A percentile compares a stretch with the other conserved stretches of the same genome.
Conservation (phyloP, 2,797 vertebrate species). For the Chrysocyon brachyurus region DNA sequence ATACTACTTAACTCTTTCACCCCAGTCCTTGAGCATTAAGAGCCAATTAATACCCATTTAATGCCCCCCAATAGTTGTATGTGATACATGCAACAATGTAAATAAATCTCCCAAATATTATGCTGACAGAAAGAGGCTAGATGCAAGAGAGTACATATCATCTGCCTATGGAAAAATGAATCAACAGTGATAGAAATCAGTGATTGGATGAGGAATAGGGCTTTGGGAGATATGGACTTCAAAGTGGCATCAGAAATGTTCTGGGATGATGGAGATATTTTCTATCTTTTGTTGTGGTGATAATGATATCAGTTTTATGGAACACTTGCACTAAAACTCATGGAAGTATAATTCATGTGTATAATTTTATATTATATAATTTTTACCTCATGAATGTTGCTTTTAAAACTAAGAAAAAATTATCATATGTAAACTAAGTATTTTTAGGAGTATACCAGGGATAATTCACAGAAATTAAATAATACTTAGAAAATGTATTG, state of each 20-base stretch:
- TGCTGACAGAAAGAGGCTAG: background rate
- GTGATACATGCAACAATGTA: background rate
- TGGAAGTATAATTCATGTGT: background rate
- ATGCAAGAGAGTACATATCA: background rate
- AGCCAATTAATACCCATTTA: background rate
- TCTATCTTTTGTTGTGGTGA: background rate
- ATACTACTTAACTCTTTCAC: background rate
- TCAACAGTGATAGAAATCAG: constrained; percentile 5
- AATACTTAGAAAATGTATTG: background rate
- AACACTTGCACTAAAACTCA: background rate
- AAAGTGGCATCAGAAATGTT: background rate
- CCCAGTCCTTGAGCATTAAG: background rate
- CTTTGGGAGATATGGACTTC: background rate
- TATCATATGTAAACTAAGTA: background rate
- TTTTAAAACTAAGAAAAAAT: background rate
- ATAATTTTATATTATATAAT: background rate
- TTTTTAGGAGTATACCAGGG: background rate
- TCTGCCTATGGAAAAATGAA: background rate
- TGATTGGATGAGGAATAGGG: background rate
- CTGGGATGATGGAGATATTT: background rate
- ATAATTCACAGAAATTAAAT: constrained; percentile 23
- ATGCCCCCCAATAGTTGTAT: background rate
- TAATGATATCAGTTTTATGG: background rate
- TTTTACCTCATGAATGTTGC: background rate
- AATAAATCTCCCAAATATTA: background rate